Evolutionary conservation across 1,140 invertebrate species (phyloP).

Genomic region (Streblospio benedicti): DNA sequence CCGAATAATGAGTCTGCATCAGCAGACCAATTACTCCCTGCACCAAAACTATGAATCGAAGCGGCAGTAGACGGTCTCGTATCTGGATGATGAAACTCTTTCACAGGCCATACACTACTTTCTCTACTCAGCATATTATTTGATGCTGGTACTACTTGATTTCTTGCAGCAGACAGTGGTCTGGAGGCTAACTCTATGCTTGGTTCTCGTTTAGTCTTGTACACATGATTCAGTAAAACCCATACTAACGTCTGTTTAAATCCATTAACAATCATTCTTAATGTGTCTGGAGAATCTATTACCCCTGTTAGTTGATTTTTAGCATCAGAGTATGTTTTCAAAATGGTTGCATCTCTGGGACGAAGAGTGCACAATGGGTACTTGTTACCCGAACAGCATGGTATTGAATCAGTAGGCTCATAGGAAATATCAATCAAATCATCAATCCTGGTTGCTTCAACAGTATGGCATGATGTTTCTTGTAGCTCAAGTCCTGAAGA

Average conservation of each 20-base stretch:
- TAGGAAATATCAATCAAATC: constrained; percentile 48
- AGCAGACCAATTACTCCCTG: too few relatives aligned
- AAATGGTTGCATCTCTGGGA: constrained; percentile 32
- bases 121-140: too few relatives aligned
- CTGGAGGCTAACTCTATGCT: neutral
- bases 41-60: too few relatives aligned
- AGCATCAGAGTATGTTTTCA: constrained; percentile 49
- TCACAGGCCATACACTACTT: too few relatives aligned
- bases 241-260: constrained; percentile 47
- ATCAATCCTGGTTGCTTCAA: constrained; percentile 50
- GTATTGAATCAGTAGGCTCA: constrained; percentile 23
- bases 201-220: neutral
- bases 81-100: too few relatives aligned
- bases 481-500: too few relatives aligned
- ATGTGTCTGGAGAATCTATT: constrained; percentile 46
- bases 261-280: constrained; percentile 36
- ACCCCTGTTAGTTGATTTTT: constrained; percentile 50
- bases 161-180: too few relatives aligned
- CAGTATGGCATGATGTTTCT: constrained; percentile 52
- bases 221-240: constrained; percentile 35
- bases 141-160: too few relatives aligned
- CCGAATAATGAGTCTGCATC: too few relatives aligned
- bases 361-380: constrained; percentile 40
- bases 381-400: constrained; percentile 29
- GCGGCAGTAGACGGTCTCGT: too few relatives aligned